Percentiles rank a stretch among this genome's conserved stretches.
These are phyloP conservation scores for Solea solea DNA, from an alignment of 2,113 vertebrate species.

Conservation along the genomic window DNA sequence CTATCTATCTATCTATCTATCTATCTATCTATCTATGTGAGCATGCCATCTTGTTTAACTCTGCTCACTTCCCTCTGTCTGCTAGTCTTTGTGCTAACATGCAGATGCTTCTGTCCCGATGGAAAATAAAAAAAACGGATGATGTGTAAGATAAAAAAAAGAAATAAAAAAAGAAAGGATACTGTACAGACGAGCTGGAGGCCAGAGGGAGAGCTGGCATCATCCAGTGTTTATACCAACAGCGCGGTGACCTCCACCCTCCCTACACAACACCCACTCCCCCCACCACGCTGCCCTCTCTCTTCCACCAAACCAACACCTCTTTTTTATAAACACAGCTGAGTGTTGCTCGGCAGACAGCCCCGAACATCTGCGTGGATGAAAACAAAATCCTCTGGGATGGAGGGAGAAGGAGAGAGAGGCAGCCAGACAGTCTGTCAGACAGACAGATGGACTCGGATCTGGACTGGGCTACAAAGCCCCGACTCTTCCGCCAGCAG, in stretches of 20 bases:
- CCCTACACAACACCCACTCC: constrained; percentile 37
- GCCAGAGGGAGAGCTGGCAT: constrained; percentile 63
- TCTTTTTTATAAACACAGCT: constrained; percentile 79
- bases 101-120: constrained; percentile 35
- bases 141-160: constrained; percentile 13
- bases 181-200: constrained; percentile 47
- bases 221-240: constrained; percentile 68
- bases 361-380: constrained; percentile 72
- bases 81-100: constrained; percentile 32
- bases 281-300: constrained; percentile 43
- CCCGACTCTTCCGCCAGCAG: constrained; percentile 51
- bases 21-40: too few relatives aligned
- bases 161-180: constrained; percentile 6
- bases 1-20: too few relatives aligned
- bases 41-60: background rate
- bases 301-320: constrained; percentile 69
- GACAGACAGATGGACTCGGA: constrained; percentile 48
- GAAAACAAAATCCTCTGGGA: constrained; percentile 72
- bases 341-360: constrained; percentile 65
- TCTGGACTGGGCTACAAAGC: constrained; percentile 58
- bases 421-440: constrained; percentile 54
- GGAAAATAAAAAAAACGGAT: constrained; percentile 25
- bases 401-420: constrained; percentile 37
- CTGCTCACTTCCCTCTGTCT: constrained; percentile 27
- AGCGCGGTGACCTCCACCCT: constrained; percentile 52